Evolutionary conservation across 1,140 invertebrate genomes (phyloP).

Genomic region (Diuraphis noxia): DNA sequence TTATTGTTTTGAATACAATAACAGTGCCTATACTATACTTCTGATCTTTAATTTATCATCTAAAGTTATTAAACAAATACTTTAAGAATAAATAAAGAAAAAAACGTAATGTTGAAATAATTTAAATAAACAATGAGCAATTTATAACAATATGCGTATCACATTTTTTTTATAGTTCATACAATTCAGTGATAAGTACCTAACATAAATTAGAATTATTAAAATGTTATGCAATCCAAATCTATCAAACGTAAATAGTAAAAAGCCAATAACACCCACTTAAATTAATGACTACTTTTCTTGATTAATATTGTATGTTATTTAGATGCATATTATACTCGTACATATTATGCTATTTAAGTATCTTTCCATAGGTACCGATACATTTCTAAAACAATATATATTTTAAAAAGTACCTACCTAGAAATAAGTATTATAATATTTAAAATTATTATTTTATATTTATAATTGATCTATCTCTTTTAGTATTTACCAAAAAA

Average conservation of each 20-base stretch:
- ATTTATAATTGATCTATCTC: no score
- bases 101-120: not conserved
- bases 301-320: not conserved
- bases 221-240: not conserved
- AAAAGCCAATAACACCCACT: conserved; percentile 1
- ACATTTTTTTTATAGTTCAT: not conserved
- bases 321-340: not conserved
- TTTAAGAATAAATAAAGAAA: no score
- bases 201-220: not conserved
- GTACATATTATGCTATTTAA: not conserved
- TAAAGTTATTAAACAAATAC: not conserved
- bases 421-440: no score
- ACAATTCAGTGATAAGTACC: not conserved
- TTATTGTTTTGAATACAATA: not conserved
- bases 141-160: not conserved
- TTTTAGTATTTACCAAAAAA: no score
- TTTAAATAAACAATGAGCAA: not conserved
- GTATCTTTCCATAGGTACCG: not conserved
- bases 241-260: not conserved
- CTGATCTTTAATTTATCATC: not conserved
- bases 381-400: not conserved
- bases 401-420: no score
- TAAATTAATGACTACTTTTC: not conserved
- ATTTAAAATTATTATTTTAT: no score
- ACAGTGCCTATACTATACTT: not conserved